phyloP scores from a whole-genome alignment of 2,797 vertebrate genomes.

The Cephalopachus bancanus region DNA sequence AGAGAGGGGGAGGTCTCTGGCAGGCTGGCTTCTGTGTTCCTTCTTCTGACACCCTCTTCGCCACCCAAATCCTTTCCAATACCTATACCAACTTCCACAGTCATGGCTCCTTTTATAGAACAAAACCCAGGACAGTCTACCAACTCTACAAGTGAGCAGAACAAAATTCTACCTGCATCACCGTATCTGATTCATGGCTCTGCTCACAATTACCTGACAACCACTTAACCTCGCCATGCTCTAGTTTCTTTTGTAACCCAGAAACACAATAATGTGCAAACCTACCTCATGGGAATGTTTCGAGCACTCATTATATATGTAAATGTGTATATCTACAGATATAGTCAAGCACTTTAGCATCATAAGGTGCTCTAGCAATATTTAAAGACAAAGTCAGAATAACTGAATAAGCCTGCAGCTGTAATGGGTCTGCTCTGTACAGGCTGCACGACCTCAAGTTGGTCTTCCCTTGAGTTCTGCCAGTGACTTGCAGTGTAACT shows the following conservation, averaged over 20 bases:
- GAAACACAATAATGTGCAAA: constrained; percentile 65
- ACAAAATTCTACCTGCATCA: not conserved
- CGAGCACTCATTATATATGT: not conserved
- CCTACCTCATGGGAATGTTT: not conserved
- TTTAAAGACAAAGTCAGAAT: constrained; percentile 66
- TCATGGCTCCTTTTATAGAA: not conserved
- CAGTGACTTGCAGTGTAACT: not conserved
- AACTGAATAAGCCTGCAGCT: not conserved
- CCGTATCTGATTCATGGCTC: not conserved
- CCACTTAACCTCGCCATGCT: not conserved
- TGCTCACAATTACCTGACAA: constrained; percentile 46
- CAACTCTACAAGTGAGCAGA: not conserved
- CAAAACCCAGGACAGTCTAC: constrained; percentile 6
- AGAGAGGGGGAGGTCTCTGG: fast-evolving
- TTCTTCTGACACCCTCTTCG: not conserved
- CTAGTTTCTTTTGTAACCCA: constrained; percentile 63
- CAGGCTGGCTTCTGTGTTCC: not conserved
- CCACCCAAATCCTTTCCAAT: not conserved
- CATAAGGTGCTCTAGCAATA: constrained; percentile 15
- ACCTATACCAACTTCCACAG: constrained; percentile 28
- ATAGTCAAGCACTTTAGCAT: not conserved
- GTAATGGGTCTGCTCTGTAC: not conserved
- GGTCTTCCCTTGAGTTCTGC: not conserved
- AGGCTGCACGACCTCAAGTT: not conserved
- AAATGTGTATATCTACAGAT: not conserved